phyloP scores from a whole-genome alignment of 2,797 vertebrate genomes.

The Leptodactylus fallax region DNA sequence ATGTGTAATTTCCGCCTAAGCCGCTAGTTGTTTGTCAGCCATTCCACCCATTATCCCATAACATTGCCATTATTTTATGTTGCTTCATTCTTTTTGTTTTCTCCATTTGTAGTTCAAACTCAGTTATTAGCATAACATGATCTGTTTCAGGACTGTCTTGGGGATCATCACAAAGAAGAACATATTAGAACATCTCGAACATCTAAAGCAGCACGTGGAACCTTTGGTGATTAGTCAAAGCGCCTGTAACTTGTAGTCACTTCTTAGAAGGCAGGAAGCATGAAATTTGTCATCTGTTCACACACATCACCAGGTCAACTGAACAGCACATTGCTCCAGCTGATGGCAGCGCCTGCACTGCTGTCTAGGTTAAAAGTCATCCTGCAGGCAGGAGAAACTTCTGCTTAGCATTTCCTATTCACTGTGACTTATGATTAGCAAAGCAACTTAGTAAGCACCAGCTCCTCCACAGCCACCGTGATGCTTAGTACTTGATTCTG shows the following conservation, averaged over 20 bases:
- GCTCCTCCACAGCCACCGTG: not conserved
- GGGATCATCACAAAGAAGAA: constrained; percentile 99
- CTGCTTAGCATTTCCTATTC: not conserved
- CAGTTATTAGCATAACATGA: constrained; percentile 93
- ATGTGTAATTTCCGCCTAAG: not conserved
- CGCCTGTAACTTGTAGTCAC: constrained; percentile 84
- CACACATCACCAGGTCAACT: constrained; percentile 67
- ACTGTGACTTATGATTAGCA: not conserved
- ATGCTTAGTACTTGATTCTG: not conserved
- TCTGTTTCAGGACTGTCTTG: constrained; percentile 99
- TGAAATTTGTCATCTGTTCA: constrained; percentile 88
- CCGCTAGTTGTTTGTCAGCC: constrained; percentile 26
- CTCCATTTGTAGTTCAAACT: constrained; percentile 78
- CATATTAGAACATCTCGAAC: constrained; percentile 99
- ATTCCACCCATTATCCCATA: constrained; percentile 46
- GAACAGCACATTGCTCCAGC: constrained; percentile 68
- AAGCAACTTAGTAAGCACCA: not conserved
- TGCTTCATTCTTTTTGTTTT: constrained; percentile 68
- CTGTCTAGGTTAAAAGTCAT: not conserved
- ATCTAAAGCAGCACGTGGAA: constrained; percentile 96
- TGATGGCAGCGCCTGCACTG: constrained; percentile 36
- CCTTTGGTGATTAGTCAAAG: constrained; percentile 97
- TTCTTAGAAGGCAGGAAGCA: constrained; percentile 85
- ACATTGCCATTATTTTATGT: constrained; percentile 61
- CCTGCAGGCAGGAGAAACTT: not conserved